Base-by-base conservation (phyloP, 2,113 vertebrate species). In the Epinephelus moara region DNA sequence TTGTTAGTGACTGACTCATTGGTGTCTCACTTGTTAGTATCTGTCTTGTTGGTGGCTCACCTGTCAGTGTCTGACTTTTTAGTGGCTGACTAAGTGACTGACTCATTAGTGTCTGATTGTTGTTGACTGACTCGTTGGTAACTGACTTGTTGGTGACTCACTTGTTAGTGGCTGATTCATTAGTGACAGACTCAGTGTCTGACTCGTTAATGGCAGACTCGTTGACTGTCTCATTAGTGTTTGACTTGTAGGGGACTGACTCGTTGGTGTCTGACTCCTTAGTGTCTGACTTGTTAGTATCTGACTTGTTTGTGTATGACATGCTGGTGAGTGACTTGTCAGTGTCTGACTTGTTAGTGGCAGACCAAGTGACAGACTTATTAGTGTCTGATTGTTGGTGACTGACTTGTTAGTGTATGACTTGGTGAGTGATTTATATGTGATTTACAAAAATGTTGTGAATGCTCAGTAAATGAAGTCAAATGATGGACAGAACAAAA, bases 401-500 rank as follows among this genome's bases (percentile, higher is more conserved):
- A 27, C 55, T 27, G 11, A 47, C 56, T 27, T 37, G 33, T 37
- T 37, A 37, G 1, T 10, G 1, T 57, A 42, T 7, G 30, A 30
- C 30, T 30, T 30, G 4, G 30, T 30, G 30, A 30, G 30, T 37
- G 6, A 37, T 37, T 6, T 7, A 37, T 37, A 6, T 37, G 6
- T 53, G 33, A n/a, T n/a, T 69, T 23, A 40, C n/a, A 50, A 67
- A 52, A 66, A 62, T 37, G 0, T 42, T 3, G 27, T 2, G 49
- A 76, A 45, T 69, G 53, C 19, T 33, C 9, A 60, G 40, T 52
- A 52, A 79, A 69, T 79, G 2, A 30, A 64, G 19, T 72, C 9
- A 63, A 66, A 27, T 56, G 21, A 70, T 15, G 25, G 6, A 70
- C 14, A 40, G 15, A 49, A 45, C 0, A 57, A 49, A 70, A 55